A percentile compares a stretch with the other conserved stretches of the same genome.
Conservation (phyloP, 2,888 invertebrate genomes). For the Cheilosia grossa region DNA sequence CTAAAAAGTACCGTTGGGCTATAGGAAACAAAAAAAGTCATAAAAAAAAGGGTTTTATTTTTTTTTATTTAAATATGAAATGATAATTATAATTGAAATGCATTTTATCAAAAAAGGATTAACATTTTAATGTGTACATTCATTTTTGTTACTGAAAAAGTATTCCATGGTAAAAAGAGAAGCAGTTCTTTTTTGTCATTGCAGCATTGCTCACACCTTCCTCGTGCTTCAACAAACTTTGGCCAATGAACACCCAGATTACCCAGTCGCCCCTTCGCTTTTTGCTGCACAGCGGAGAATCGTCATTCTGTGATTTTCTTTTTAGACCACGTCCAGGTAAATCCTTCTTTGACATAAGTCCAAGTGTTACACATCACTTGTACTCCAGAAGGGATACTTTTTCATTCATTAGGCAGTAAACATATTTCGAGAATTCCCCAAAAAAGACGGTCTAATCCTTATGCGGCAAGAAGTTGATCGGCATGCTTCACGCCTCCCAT, state of each 20-base stretch:
- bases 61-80: no score
- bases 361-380: slow-evolving; percentile 19
- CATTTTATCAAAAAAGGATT: no score
- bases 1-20: no score
- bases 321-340: slow-evolving; percentile 4
- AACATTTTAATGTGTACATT: no score
- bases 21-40: no score
- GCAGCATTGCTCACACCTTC: slow-evolving; percentile 3
- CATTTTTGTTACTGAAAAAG: no score
- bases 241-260: slow-evolving; percentile 31
- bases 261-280: slow-evolving; percentile 21
- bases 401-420: slow-evolving; percentile 22
- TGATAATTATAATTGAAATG: no score
- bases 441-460: slow-evolving; percentile 25
- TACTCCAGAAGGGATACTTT: slow-evolving; percentile 26
- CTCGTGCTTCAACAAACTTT: slow-evolving; percentile 20
- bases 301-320: neutral
- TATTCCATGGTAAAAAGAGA: no score
- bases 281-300: slow-evolving; percentile 20
- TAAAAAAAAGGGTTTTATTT: no score
- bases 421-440: slow-evolving; percentile 36
- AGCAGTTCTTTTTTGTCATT: no score
- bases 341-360: slow-evolving; percentile 19
- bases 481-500: slow-evolving; percentile 43
- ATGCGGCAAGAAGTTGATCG: slow-evolving; percentile 34